Percentiles rank a stretch among this genome's conserved stretches.
Evolutionary conservation across 2,113 vertebrate genomes (phyloP).

Genomic region (Thomomys bottae): DNA sequence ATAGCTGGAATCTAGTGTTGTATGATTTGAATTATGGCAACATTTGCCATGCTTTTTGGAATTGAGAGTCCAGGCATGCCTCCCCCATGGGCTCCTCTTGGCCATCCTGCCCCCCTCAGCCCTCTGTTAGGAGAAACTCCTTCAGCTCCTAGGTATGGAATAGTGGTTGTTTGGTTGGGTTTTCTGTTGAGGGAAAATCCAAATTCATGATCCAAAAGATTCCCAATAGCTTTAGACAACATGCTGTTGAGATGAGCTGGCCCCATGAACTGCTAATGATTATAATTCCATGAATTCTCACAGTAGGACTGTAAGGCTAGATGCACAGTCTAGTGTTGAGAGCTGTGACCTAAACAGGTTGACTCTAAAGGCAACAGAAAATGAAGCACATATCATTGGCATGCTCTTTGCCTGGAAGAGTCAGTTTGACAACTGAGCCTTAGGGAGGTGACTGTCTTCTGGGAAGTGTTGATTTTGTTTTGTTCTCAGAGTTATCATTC

Average conservation of each 20-base stretch:
- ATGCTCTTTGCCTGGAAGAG: not conserved
- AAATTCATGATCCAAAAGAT: not conserved
- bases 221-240: not conserved
- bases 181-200: not conserved
- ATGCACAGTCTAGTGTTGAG: not conserved
- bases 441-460: not conserved
- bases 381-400: not conserved
- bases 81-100: not conserved
- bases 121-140: not conserved
- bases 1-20: not conserved
- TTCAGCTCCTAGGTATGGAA: not conserved
- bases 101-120: not conserved
- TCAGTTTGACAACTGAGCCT: not conserved
- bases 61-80: not conserved
- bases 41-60: not conserved
- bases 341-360: not conserved
- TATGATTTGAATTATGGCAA: not conserved
- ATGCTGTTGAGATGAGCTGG: not conserved
- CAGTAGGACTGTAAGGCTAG: not conserved
- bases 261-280: not conserved
- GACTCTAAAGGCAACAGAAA: not conserved
- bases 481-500: conserved; percentile 33
- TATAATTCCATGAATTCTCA: not conserved
- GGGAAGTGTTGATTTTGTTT: not conserved
- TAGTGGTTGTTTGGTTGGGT: not conserved